Evolutionary conservation across 2,113 vertebrate species (phyloP).

Genomic region (Crotalus tigris): DNA sequence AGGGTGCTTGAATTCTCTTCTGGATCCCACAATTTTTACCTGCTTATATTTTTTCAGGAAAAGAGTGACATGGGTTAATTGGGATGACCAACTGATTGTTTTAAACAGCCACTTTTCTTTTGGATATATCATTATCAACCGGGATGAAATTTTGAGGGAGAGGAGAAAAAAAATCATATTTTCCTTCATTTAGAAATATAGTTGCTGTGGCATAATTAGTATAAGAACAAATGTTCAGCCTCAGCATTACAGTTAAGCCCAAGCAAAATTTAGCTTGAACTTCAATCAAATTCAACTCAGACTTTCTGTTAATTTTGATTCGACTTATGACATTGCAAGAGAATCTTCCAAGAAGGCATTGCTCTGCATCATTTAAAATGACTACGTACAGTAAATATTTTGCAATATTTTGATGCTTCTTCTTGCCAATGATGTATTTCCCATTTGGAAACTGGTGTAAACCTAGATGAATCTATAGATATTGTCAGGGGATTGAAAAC

Average conservation of each 20-base stretch:
- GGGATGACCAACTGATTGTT: not conserved
- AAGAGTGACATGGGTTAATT: not conserved
- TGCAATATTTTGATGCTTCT: not conserved
- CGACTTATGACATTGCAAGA: not conserved
- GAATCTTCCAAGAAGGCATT: not conserved
- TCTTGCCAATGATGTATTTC: not conserved
- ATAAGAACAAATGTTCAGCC: not conserved
- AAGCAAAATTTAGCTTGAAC: not conserved
- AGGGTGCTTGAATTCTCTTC: slow-evolving; percentile 11
- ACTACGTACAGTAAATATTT: not conserved
- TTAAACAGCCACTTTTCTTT: not conserved
- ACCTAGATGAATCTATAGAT: not conserved
- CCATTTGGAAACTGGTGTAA: not conserved
- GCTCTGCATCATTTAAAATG: not conserved
- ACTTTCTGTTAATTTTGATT: not conserved
- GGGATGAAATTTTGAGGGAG: not conserved
- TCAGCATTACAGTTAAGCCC: not conserved
- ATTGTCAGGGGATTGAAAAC: not conserved
- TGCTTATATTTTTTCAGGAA: not conserved
- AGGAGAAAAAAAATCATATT: not conserved
- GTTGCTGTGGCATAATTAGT: not conserved
- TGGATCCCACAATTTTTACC: not conserved
- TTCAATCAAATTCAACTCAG: not conserved
- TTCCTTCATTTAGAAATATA: not conserved
- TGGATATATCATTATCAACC: not conserved